Evolutionary conservation across 1,140 invertebrate genomes (phyloP), one percentile per base, ranked within the genome.

Genomic region (Steinernema khuongi): DNA sequence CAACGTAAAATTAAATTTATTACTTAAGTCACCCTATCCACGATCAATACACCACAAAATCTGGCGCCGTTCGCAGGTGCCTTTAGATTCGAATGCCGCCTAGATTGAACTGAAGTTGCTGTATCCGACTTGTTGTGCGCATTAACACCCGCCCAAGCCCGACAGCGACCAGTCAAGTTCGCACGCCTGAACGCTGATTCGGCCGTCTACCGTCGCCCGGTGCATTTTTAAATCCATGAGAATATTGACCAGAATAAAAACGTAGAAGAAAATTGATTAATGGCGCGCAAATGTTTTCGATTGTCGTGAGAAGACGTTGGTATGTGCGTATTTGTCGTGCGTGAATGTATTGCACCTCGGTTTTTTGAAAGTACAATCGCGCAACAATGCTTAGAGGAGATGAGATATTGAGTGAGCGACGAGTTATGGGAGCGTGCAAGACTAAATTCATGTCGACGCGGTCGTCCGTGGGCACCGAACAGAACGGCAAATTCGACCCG

Each of bases 401-500:
- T 41, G 36, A 41, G 36, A 11, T 41, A 41, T 41, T 41, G 14
- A 7, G 4, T 26, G 7, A 60, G 26, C 7, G 50, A 60, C 26
- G 50, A 60, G 4, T 7, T 60, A 60, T 60, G 50, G 50, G 50
- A 22, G 22, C 11, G 11, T 26, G 11, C 14, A 60, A 60, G 26
- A 60, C 14, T 26, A 60, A 26, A 60, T 22, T 60, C 22, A 60
- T 26, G 14, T 22, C 11, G 36, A 41, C n/a, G 26, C 50, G 50
- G 50, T 60, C 50, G 50, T 7, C 50, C 22, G 50, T 60, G 19
- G 50, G 50, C 14, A 60, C 50, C 7, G 86, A 76, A 92, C 90
- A 83, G 92, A 92, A 66, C 84, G 89, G 36, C 91, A 50, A 76
- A 18, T 83, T 80, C 43, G 86, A 86, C 72, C 81, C 80, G 0